Conservation (phyloP, 2,888 invertebrate genomes). For the Eudemis profundana region DNA sequence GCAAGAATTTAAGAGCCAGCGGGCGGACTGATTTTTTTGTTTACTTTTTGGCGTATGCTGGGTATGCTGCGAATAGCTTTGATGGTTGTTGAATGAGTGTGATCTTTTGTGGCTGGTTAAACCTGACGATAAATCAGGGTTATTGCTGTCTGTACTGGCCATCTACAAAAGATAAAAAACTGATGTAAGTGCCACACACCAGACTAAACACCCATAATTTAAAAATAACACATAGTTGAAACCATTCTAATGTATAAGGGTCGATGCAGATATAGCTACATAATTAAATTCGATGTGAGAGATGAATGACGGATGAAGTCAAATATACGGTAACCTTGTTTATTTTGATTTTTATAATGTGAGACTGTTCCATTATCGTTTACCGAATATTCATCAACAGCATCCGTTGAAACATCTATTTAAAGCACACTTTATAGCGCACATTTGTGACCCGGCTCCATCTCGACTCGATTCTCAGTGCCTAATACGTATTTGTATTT, state of each 20-base stretch:
- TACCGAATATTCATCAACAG: conserved; percentile 54
- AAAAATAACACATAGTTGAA: conserved; percentile 11
- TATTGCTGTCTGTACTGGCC: conserved; percentile 87
- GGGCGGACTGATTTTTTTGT: conserved; percentile 86
- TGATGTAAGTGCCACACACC: conserved; percentile 36
- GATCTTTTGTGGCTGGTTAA: conserved; percentile 88
- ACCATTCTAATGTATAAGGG: not conserved
- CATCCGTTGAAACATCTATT: conserved; percentile 58
- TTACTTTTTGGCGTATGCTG: conserved; percentile 86
- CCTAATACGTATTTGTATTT: conserved; percentile 44
- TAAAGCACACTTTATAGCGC: conserved; percentile 55
- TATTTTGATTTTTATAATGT: conserved; percentile 35
- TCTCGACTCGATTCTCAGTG: conserved; percentile 43
- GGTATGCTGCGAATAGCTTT: conserved; percentile 87
- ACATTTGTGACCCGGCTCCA: conserved; percentile 52
- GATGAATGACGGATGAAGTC: conserved; percentile 3
- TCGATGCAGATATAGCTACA: not conserved
- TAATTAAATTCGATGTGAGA: not conserved
- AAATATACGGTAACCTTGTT: conserved; percentile 6
- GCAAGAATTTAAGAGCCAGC: conserved; percentile 81
- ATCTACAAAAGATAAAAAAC: conserved; percentile 77
- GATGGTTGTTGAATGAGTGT: conserved; percentile 89
- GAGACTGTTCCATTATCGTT: conserved; percentile 48
- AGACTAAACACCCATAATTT: conserved; percentile 24
- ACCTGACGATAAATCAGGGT: conserved; percentile 78